Base-by-base conservation (phyloP, 2,888 invertebrate genomes). In the Cryptocephalus moraei region DNA sequence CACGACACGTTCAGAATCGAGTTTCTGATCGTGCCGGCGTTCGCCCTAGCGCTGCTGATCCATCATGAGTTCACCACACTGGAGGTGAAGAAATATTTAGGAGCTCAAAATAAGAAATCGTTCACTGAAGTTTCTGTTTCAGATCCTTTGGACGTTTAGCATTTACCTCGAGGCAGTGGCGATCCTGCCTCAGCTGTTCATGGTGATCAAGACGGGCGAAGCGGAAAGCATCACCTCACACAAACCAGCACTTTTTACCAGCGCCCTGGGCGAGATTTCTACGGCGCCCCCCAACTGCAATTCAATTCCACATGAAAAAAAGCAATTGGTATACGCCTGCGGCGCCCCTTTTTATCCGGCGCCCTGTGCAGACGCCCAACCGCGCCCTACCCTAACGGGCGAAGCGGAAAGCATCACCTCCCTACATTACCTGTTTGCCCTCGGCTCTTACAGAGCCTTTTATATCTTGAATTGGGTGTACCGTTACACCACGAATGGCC, bases 341-440 rank as follows among this genome's bases (percentile, higher is more conserved):
- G n/a, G n/a, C n/a, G n/a, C n/a, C n/a, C n/a, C n/a, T n/a, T n/a
- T n/a, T n/a, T n/a, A n/a, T n/a, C n/a, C n/a, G n/a, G n/a, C n/a
- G n/a, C n/a, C n/a, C n/a, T n/a, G n/a, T n/a, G n/a, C n/a, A n/a
- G n/a, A n/a, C n/a, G n/a, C n/a, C n/a, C n/a, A n/a, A n/a, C n/a
- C n/a, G n/a, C n/a, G n/a, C n/a, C n/a, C n/a, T n/a, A n/a, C n/a
- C n/a, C n/a, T n/a, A n/a, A n/a, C n/a, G n/a, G 94, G 94, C 10
- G 97, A 99, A 73, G 99, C 99, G n/a, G 99, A 99, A 73, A 96
- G 95, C 65, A 99, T 99, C 70, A 99, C 93, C 56, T 92, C 91
- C n/a, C n/a, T n/a, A 63, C 88, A 99, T 77, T 91, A 99, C 68
- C 72, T 94, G 51, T 93, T 96, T 73, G 87, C 93, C 52, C 76